Evolutionary conservation across 37 sponge, comb jelly and placozoan species (phyloP).

Genomic region (Hormiphora californensis): DNA sequence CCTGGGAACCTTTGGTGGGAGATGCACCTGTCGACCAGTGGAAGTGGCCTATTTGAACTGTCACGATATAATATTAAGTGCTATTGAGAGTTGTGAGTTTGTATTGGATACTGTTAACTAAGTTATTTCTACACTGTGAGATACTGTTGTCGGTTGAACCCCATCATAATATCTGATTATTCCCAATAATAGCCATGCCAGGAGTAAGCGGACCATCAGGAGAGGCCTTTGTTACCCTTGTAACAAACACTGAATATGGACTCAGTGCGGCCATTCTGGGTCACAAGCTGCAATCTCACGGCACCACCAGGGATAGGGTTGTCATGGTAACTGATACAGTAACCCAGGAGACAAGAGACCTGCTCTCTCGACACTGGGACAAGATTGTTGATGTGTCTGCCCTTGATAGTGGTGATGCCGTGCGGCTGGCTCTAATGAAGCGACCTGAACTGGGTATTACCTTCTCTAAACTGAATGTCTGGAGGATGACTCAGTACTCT

Average conservation of each 20-base stretch:
- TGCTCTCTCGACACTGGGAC: slow-evolving; percentile 67
- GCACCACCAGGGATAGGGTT: slow-evolving; percentile 64
- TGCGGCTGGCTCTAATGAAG: slow-evolving; percentile 69
- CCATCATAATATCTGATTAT: too few species aligned
- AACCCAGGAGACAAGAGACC: slow-evolving; percentile 58
- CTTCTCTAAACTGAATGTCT: slow-evolving; percentile 89
- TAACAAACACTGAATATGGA: slow-evolving; percentile 84
- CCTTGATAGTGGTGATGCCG: slow-evolving; percentile 73
- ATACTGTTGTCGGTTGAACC: too few species aligned
- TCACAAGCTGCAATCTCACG: slow-evolving; percentile 61
- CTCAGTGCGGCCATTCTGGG: slow-evolving; percentile 84
- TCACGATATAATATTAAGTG: too few species aligned
- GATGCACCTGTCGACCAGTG: slow-evolving; percentile 35
- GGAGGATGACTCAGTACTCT: slow-evolving; percentile 75
- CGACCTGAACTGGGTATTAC: slow-evolving; percentile 98
- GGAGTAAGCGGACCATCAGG: not conserved
- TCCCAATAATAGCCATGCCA: slow-evolving; percentile 14
- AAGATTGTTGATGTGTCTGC: slow-evolving; percentile 66
- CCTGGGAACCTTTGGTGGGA: slow-evolving; percentile 41
- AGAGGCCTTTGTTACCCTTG: slow-evolving; percentile 93
- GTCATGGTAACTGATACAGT: slow-evolving; percentile 79
- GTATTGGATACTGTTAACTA: not conserved
- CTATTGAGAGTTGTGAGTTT: too few species aligned
- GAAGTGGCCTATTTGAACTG: slow-evolving; percentile 45
- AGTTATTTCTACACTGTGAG: not conserved